Evolutionary conservation across 2,888 invertebrate species (phyloP), one percentile per base, ranked within the genome.

Genomic region (Pemphredon lugubris): DNA sequence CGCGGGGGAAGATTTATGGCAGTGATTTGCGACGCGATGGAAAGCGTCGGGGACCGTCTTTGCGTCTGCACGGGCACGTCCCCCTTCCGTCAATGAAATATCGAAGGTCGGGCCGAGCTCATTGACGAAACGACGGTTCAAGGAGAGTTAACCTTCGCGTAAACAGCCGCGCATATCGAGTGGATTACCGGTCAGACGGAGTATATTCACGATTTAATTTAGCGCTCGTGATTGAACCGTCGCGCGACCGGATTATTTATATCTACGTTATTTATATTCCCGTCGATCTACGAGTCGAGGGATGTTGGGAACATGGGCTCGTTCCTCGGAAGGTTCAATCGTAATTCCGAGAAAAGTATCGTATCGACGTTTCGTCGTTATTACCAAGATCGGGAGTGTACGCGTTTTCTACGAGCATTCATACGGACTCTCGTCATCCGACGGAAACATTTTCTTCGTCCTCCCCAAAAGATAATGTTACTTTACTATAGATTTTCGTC

Each of bases 241-340:
- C 55, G 51, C 72, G 72, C 54, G 72, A 51, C 34, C 51, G 60
- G 71, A 73, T 73, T 73, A 73, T 73, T 73, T 73, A 73, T 73
- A 71, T 65, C 39, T 16, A 59, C 51, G 45, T 59, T 51, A 44
- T 51, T 51, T 37, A 26, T 53, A 57, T 60, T 51, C 20, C 16
- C 26, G 55, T 45, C 21, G 16, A 57, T 50, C n/a, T 32, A 32
- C 21, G 13, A 1, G 1, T 34, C 21, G 21, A n/a, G 7, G 13
- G 26, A 48, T 21, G 9, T 30, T 9, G n/a, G n/a, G n/a, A n/a
- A n/a, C n/a, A n/a, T n/a, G n/a, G n/a, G n/a, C n/a, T n/a, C n/a
- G n/a, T n/a, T n/a, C n/a, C n/a, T n/a, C n/a, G n/a, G n/a, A n/a
- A n/a, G n/a, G n/a, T n/a, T n/a, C n/a, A n/a, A n/a, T n/a, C n/a